Evolutionary conservation across 2,888 invertebrate genomes (phyloP).

Genomic region (Spilosoma lubricipeda): DNA sequence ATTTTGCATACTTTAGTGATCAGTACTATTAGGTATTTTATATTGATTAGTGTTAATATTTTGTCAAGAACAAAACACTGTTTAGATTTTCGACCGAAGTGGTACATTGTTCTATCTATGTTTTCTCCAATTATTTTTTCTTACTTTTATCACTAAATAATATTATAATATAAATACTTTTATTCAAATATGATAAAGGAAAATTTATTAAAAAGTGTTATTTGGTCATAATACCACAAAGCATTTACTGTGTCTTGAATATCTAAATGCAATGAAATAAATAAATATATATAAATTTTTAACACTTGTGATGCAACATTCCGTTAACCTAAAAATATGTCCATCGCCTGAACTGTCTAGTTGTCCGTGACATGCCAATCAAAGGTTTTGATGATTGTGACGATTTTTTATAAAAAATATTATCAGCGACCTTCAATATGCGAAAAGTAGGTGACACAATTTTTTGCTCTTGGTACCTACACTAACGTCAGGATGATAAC

Average conservation of each 20-base stretch:
- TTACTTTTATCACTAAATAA: no score
- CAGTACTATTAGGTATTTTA: neutral
- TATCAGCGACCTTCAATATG: constrained; percentile 79
- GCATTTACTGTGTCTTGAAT: neutral
- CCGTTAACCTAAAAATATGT: constrained; percentile 15
- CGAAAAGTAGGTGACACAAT: constrained; percentile 80
- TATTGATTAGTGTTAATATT: neutral
- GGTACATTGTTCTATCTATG: neutral
- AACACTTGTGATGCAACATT: neutral
- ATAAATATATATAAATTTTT: neutral
- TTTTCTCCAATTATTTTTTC: no score
- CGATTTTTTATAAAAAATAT: constrained; percentile 66
- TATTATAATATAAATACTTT: no score
- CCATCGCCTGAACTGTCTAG: constrained; percentile 55
- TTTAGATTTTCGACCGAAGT: neutral
- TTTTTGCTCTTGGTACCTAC: constrained; percentile 61
- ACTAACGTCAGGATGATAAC: constrained; percentile 61
- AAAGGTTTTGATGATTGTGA: constrained; percentile 66
- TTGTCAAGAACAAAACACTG: neutral
- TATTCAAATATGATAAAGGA: no score
- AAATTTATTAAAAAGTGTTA: neutral
- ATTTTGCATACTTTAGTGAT: neutral
- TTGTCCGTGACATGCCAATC: constrained; percentile 76
- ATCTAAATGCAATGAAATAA: neutral
- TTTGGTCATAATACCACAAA: neutral